These are phyloP conservation scores for Semotilus atromaculatus DNA, from an alignment of 2,797 vertebrate species.

Conservation along the genomic window DNA sequence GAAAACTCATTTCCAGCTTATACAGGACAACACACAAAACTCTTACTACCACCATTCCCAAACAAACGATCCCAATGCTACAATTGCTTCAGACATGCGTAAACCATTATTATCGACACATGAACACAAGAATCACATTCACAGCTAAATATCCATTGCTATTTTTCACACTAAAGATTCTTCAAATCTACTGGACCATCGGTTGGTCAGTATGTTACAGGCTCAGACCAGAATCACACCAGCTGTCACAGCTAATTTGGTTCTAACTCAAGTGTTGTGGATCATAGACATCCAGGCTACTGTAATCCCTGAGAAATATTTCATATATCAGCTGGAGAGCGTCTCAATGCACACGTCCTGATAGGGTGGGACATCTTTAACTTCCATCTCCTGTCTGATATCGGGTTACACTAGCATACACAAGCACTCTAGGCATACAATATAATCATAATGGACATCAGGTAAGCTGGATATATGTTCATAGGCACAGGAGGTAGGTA, in stretches of 20 bases:
- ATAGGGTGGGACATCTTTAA: constrained; percentile 17
- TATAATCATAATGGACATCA: constrained; percentile 44
- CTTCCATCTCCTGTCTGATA: constrained; percentile 9
- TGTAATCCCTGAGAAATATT: constrained; percentile 55
- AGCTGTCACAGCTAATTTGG: constrained; percentile 30
- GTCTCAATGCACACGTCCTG: constrained; percentile 20
- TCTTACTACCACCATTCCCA: constrained; percentile 1
- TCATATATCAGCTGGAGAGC: constrained; percentile 36
- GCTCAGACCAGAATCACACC: constrained; percentile 25
- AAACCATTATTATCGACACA: not conserved
- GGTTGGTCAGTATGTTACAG: constrained; percentile 11
- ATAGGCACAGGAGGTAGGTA: constrained; percentile 61
- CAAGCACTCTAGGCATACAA: not conserved
- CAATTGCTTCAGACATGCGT: constrained; percentile 21
- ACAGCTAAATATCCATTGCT: constrained; percentile 24
- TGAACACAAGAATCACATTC: constrained; percentile 23
- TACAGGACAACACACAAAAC: constrained; percentile 23
- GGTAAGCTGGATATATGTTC: constrained; percentile 37
- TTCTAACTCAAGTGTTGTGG: constrained; percentile 43
- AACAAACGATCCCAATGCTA: constrained; percentile 47
- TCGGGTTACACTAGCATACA: constrained; percentile 18
- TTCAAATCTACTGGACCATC: constrained; percentile 19
- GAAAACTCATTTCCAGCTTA: constrained; percentile 21
- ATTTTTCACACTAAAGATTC: constrained; percentile 27
- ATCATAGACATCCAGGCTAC: constrained; percentile 42